Conservation (phyloP, 2,797 vertebrate species). For the Podargus strigoides region DNA sequence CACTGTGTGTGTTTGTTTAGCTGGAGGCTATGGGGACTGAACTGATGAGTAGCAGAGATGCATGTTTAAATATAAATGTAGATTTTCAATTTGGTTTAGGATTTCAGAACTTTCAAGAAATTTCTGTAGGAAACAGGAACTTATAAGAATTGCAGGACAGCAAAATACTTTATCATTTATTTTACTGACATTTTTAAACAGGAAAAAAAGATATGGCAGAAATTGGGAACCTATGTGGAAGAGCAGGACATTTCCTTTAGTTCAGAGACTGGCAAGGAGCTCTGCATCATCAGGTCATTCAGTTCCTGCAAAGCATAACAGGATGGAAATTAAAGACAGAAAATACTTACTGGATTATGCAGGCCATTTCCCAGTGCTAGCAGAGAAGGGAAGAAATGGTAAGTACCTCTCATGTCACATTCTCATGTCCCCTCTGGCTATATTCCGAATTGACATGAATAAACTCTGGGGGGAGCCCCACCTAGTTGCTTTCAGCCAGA, state of each 20-base stretch:
- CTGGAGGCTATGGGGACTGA: background rate
- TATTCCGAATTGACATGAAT: background rate
- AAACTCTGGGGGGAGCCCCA: background rate
- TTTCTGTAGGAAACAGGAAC: background rate
- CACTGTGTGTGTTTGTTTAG: background rate
- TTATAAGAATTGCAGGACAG: background rate
- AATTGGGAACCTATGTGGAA: background rate
- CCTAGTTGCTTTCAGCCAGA: background rate
- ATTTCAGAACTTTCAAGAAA: background rate
- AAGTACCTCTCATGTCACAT: background rate
- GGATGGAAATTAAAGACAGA: background rate
- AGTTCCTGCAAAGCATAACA: background rate
- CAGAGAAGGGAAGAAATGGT: background rate
- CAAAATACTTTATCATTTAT: too few species aligned
- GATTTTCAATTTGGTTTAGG: background rate
- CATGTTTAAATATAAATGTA: background rate
- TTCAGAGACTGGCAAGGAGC: background rate
- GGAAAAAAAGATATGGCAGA: background rate
- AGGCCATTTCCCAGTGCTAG: background rate
- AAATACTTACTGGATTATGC: background rate
- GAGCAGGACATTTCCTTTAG: background rate
- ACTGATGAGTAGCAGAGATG: background rate
- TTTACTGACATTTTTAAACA: too few species aligned
- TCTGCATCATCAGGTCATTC: background rate
- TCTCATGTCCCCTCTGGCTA: background rate